Evolutionary conservation across 2,113 vertebrate genomes (phyloP), one percentile per base, ranked within the genome.

Genomic region (Salminus brasiliensis): DNA sequence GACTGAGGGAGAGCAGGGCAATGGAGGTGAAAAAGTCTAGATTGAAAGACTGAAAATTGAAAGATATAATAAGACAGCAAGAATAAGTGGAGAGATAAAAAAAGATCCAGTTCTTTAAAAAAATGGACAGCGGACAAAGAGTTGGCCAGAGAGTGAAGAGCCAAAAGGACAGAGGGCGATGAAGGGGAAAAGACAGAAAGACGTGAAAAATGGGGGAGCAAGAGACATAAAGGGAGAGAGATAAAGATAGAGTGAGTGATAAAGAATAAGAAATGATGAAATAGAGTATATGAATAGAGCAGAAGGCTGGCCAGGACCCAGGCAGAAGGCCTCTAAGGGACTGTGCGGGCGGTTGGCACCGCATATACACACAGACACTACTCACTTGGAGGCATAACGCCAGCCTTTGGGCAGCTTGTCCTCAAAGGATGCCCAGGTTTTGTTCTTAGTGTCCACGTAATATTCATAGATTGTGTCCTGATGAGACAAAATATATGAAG

Each of bases 391-490:
- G 23, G 92, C 88, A 74, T 95, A 97, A 25, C 92, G 90, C 96
- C 96, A 97, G 25, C 85, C 90, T 76, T 95, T 95, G 1, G 92
- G 92, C 7, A 97, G 92, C 74, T 93, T 93, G 0, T 95, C 93
- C 75, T 96, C 94, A 89, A 97, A 96, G 1, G 93, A 88, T n/a
- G 88, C 86, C 96, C 96, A 97, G 60, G 78, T 89, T 86, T 93
- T 94, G 63, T 85, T 92, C 84, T 96, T 96, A 76, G 90, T 83
- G 72, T 97, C 94, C 79, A 97, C 95, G 15, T 90, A 95, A 82
- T 96, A 97, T 68, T 97, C 95, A 11, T 95, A 97, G 60, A 97
- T 88, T 0, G 95, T 96, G 89, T 96, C 94, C 96, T 76, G 67
- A 73, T 70, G 41, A 25, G 16, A 30, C 49, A 47, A 43, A 15